Base-by-base conservation (phyloP, 2,797 vertebrate species). In the Paedocypris micromegethes region DNA sequence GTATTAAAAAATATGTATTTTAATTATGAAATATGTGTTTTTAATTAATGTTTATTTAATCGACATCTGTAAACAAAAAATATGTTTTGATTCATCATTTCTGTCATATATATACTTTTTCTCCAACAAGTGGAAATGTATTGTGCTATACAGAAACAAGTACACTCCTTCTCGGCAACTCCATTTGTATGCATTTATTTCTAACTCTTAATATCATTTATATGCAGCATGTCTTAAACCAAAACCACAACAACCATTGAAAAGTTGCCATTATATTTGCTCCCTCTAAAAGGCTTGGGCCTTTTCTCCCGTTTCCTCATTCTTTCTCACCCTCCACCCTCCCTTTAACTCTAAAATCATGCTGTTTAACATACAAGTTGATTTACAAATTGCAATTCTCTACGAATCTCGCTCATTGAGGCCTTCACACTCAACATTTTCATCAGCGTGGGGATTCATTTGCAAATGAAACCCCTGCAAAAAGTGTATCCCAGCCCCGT, bases 321-420 rank as follows among this genome's bases (percentile, higher is more conserved):
- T 70, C 23, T 62, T 78, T 77, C 77, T 72, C 73, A 76, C 74
- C 82, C 75, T 62, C 83, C 84, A 84, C 81, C 82, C 72, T 74
- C 42, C 57, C 75, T 86, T 81, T 89, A 86, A 79, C 79, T 81
- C 81, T 85, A 81, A 87, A 86, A 85, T 88, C 83, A 87, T 55
- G 55, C 88, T 89, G 86, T 90, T 91, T 91, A 90, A 88, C 88
- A 91, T 93, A 92, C 89, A 92, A 91, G 93, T 92, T 93, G 93
- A 94, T 94, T 91, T 95, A 93, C 92, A 93, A 93, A 95, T 93
- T 94, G 91, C 90, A 90, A 89, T 94, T 95, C 89, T 90, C 90
- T 92, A 92, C 89, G 92, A 92, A 88, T 88, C 89, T 89, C 88
- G 90, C 93, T 96, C 92, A 94, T 87, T 94, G 90, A 92, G 82